phyloP scores from a whole-genome alignment of 92 coral and sea anemone genomes.

The Parazoanthus darwini region DNA sequence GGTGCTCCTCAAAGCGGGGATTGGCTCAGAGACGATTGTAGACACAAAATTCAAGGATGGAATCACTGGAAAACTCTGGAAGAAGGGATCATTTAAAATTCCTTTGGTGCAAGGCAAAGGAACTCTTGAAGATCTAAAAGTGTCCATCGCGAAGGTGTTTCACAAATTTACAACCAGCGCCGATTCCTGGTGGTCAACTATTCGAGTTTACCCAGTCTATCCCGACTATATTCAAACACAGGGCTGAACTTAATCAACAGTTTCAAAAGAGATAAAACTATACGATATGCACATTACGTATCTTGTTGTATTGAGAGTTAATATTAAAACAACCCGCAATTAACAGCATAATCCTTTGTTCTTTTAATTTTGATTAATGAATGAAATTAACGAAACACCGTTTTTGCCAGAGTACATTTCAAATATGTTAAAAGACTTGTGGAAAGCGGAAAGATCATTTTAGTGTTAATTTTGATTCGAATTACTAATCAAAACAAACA shows the following conservation, averaged over 20 bases:
- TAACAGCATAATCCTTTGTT: too few relatives aligned
- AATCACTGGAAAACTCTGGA: background rate
- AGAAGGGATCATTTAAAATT: background rate
- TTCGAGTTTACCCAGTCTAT: background rate
- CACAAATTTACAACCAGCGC: background rate
- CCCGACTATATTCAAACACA: background rate
- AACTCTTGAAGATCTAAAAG: background rate
- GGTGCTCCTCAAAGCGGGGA: background rate
- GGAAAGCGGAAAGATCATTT: too few relatives aligned
- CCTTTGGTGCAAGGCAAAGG: background rate
- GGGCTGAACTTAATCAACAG: background rate
- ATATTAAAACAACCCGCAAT: too few relatives aligned
- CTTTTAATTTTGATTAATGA: too few relatives aligned
- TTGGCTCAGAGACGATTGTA: background rate
- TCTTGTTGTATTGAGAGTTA: too few relatives aligned
- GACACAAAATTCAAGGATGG: background rate
- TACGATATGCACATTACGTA: too few relatives aligned
- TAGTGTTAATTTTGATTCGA: too few relatives aligned
- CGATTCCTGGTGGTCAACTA: background rate
- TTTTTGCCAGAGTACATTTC: too few relatives aligned
- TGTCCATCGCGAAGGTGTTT: background rate
- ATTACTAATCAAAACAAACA: too few relatives aligned
- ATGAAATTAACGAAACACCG: too few relatives aligned
- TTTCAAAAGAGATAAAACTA: too few relatives aligned
- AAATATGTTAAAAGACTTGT: too few relatives aligned